Conservation (phyloP, 2,113 vertebrate species). For the Campylomormyrus tamandua region DNA sequence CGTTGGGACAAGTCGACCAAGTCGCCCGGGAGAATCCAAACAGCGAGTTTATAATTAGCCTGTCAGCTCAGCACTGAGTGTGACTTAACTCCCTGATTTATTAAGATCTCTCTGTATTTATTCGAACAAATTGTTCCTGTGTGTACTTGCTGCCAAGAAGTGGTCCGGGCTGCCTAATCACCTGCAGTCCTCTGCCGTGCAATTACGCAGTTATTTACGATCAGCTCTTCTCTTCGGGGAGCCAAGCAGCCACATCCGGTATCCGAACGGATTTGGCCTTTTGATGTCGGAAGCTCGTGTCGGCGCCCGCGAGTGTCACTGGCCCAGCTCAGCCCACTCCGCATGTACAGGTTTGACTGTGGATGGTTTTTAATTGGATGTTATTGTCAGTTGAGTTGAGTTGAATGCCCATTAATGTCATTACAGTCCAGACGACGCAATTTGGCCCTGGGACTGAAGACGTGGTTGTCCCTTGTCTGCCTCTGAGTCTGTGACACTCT, state of each 20-base stretch:
- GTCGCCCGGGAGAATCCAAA: slow-evolving; percentile 34
- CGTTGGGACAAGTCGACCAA: slow-evolving; percentile 46
- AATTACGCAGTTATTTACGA: slow-evolving; percentile 14
- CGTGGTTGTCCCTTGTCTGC: background rate
- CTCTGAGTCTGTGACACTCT: slow-evolving; percentile 22
- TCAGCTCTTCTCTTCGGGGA: background rate
- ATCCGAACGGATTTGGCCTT: background rate
- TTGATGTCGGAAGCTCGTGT: background rate
- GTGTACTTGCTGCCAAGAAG: slow-evolving; percentile 15
- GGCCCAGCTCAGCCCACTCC: background rate
- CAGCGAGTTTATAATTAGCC: slow-evolving; percentile 53
- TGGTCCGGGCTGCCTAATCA: background rate
- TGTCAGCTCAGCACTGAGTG: slow-evolving; percentile 41
- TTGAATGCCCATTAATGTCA: background rate
- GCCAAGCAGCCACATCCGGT: background rate
- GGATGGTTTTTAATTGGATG: background rate
- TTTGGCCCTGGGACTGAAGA: background rate
- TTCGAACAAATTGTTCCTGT: slow-evolving; percentile 22
- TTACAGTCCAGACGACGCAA: background rate
- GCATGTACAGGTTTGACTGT: background rate
- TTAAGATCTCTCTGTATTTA: slow-evolving; percentile 17
- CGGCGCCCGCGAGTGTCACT: slow-evolving; percentile 49
- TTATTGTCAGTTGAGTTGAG: background rate
- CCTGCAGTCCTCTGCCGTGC: slow-evolving; percentile 1
- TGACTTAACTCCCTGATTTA: slow-evolving; percentile 48